A percentile compares a stretch with the other conserved stretches of the same genome.
phyloP scores from a whole-genome alignment of 2,113 vertebrate genomes.

The Ardeotis arabs region DNA sequence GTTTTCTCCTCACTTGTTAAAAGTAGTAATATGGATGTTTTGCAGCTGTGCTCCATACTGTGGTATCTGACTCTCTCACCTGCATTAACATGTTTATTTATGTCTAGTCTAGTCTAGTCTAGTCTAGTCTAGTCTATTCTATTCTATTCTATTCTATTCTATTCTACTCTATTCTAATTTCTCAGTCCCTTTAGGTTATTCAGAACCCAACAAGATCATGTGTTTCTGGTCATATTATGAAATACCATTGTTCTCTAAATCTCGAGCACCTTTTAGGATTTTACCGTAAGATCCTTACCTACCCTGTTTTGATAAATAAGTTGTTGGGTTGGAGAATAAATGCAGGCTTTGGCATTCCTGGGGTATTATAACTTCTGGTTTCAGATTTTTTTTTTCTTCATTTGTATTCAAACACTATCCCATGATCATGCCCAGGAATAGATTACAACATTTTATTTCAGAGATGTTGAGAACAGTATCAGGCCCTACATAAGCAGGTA shows the following conservation, averaged over 20 bases:
- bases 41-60: not conserved
- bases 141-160: not conserved
- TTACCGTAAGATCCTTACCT: not conserved
- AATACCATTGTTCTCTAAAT: not conserved
- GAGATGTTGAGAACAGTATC: not conserved
- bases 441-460: not conserved
- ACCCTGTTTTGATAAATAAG: not conserved
- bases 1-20: not conserved
- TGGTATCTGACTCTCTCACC: not conserved
- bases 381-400: not conserved
- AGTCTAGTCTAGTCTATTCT: not conserved
- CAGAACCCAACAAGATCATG: not conserved
- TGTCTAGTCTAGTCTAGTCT: not conserved
- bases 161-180: not conserved
- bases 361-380: not conserved
- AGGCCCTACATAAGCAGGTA: not conserved
- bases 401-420: not conserved
- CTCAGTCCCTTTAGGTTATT: not conserved
- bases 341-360: not conserved
- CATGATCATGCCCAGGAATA: not conserved
- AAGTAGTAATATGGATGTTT: not conserved
- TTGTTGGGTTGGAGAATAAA: not conserved
- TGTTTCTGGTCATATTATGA: not conserved
- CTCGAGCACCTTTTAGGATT: not conserved
- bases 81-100: not conserved